Conservation (phyloP, 2,888 invertebrate species). For the Euzophera pinguis region DNA sequence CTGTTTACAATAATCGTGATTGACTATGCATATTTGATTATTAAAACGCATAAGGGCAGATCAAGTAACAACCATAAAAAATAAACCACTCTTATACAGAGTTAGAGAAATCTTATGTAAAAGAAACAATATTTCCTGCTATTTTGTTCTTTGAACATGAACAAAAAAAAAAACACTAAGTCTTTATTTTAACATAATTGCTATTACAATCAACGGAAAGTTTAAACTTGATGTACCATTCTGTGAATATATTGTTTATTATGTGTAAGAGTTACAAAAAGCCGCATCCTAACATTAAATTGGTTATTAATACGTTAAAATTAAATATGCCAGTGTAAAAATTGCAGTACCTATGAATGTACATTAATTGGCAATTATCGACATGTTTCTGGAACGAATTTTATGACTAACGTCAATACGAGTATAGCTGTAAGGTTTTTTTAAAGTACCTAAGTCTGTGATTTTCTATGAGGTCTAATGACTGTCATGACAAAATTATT, state of each 20-base stretch:
- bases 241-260: neutral
- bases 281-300: neutral
- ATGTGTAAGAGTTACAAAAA: neutral
- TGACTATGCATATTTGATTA: too few relatives aligned
- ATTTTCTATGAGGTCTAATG: conserved; percentile 34
- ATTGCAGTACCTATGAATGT: neutral
- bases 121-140: too few relatives aligned
- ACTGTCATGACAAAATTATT: conserved; percentile 50
- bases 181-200: too few relatives aligned
- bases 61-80: too few relatives aligned
- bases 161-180: too few relatives aligned
- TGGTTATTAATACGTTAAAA: neutral
- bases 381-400: neutral
- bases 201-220: too few relatives aligned
- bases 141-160: too few relatives aligned
- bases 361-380: conserved; percentile 7
- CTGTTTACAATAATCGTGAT: too few relatives aligned
- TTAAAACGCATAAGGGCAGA: too few relatives aligned
- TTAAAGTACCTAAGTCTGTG: conserved; percentile 35
- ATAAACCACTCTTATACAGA: too few relatives aligned
- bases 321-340: neutral
- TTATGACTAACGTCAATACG: neutral
- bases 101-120: too few relatives aligned
- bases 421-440: neutral
- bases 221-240: neutral